phyloP scores from a whole-genome alignment of 2,113 vertebrate species.

The Garra rufa region DNA sequence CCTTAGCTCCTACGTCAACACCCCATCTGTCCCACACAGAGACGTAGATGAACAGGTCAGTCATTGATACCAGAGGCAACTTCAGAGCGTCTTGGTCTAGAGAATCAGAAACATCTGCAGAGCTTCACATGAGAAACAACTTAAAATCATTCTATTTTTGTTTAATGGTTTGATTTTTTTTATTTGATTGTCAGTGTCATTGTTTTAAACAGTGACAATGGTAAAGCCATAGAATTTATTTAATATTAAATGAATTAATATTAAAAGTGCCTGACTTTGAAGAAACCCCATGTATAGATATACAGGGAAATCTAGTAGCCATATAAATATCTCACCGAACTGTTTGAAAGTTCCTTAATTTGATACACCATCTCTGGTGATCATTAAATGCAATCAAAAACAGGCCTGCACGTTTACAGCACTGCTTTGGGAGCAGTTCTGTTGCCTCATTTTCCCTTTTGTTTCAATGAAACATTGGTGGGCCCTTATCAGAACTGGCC shows the following conservation, averaged over 20 bases:
- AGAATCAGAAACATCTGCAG: constrained; percentile 28
- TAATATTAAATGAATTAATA: too few species aligned
- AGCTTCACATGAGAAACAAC: neutral
- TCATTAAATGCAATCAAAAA: constrained; percentile 19
- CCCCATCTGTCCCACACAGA: constrained; percentile 80
- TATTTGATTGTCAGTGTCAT: neutral
- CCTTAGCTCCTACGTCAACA: constrained; percentile 84
- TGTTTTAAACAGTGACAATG: neutral
- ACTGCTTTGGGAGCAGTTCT: constrained; percentile 1
- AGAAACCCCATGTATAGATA: neutral
- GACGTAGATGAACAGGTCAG: constrained; percentile 77
- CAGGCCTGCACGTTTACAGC: constrained; percentile 19
- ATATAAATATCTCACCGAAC: neutral
- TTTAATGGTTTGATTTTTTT: neutral
- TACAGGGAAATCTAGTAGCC: neutral
- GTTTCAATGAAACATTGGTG: constrained; percentile 35
- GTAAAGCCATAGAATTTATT: too few species aligned
- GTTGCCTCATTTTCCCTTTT: neutral
- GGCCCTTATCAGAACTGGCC: constrained; percentile 32
- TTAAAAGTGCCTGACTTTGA: neutral
- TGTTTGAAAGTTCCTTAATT: constrained; percentile 14
- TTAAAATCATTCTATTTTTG: neutral
- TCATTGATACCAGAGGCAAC: neutral
- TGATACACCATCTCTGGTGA: neutral
- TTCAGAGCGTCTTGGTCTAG: neutral